Evolutionary conservation across 2,888 invertebrate species (phyloP), one percentile per base, ranked within the genome.

Genomic region (Drosophila gaucha): DNA sequence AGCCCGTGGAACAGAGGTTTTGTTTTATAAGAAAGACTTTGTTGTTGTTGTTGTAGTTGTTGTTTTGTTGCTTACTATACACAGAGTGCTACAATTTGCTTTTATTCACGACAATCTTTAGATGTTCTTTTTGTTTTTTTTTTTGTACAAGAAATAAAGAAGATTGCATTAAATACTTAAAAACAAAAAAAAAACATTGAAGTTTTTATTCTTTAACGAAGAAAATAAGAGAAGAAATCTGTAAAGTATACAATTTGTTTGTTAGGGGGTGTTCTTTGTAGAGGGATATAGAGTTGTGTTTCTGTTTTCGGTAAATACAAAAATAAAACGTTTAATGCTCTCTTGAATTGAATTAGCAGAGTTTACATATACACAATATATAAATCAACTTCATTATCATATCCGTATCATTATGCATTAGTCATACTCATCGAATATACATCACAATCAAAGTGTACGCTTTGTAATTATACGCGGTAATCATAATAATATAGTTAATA

Each of bases 381-480:
- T 82, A 86, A 86, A 86, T 82, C 86, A 83, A 83, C 82, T 86
- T 83, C 82, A 83, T 86, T 83, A 83, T 83, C 82, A 83, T 83
- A 83, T 83, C 82, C 82, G 86, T 83, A 82, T 83, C 82, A 86
- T 74, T 72, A 75, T 75, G 72, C 62, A 76, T 75, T 84, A 86
- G 76, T 82, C 83, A 77, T 82, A 85, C 80, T 82, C 82, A 86
- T 83, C 82, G 80, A 85, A 85, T 86, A 82, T 85, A 86, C 87
- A 85, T 85, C 84, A 85, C 84, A 85, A 85, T 85, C 82, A 84
- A 86, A 84, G 85, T 84, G 85, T 84, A 84, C 84, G 83, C 86
- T 79, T 82, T 82, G 77, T 82, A 82, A 78, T 84, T n/a, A n/a
- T n/a, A n/a, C n/a, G n/a, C n/a, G n/a, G n/a, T n/a, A n/a, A n/a